A percentile compares a stretch with the other conserved stretches of the same genome.
Conservation (phyloP, 2,113 vertebrate genomes). For the Dromas ardeola region DNA sequence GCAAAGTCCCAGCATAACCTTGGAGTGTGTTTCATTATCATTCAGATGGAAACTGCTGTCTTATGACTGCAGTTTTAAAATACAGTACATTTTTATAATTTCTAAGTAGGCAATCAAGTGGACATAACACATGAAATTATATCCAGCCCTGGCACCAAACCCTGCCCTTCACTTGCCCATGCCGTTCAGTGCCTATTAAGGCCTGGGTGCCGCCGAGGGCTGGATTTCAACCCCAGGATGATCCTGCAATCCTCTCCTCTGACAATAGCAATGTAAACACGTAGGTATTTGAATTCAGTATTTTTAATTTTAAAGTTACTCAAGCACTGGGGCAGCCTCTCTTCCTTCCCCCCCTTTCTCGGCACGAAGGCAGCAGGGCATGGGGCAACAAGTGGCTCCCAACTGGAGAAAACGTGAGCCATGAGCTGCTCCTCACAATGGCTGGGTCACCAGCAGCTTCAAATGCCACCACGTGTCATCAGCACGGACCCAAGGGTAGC, state of each 20-base stretch:
- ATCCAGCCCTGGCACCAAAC: background rate
- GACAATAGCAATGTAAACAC: background rate
- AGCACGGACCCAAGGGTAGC: background rate
- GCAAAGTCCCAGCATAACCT: conserved; percentile 52
- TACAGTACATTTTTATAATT: conserved; percentile 55
- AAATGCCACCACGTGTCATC: background rate
- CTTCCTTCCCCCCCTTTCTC: background rate
- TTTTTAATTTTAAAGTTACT: background rate
- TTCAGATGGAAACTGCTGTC: conserved; percentile 35
- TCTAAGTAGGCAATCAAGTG: conserved; percentile 51
- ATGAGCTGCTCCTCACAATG: background rate
- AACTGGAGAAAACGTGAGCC: background rate
- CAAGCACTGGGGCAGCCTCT: background rate
- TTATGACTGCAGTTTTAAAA: conserved; percentile 42
- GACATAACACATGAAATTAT: conserved; percentile 49
- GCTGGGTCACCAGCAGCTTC: background rate
- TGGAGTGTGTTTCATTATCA: conserved; percentile 64
- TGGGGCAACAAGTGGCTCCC: background rate
- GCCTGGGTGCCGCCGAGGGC: background rate
- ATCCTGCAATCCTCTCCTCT: background rate
- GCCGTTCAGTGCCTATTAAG: background rate
- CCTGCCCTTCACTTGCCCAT: background rate
- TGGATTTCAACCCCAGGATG: background rate
- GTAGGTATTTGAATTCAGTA: background rate
- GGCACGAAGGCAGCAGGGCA: background rate